Percentiles rank a stretch among this genome's conserved stretches.
phyloP scores from a whole-genome alignment of 2,888 invertebrate genomes.

The Heliconius charithonia region DNA sequence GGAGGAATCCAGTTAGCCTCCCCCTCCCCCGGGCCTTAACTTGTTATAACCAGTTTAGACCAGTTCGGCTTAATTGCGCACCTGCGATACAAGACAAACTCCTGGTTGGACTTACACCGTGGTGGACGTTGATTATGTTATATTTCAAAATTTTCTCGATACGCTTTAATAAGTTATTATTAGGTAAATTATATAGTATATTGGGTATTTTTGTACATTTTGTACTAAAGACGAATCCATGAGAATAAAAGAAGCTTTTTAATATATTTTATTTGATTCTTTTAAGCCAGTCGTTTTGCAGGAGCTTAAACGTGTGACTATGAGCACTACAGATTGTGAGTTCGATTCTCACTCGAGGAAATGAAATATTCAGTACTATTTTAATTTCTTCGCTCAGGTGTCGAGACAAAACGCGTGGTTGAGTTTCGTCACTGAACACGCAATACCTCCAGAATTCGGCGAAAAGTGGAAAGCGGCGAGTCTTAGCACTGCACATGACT shows the following conservation, averaged over 20 bases:
- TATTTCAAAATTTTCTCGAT: neutral
- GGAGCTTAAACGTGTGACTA: no score
- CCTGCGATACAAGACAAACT: conserved; percentile 77
- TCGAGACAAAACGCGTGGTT: no score
- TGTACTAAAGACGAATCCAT: neutral
- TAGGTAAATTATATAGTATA: neutral
- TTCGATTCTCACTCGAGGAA: no score
- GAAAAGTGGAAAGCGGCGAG: no score
- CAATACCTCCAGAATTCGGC: no score
- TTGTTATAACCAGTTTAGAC: conserved; percentile 81
- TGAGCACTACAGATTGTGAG: no score
- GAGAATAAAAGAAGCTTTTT: neutral
- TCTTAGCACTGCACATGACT: no score
- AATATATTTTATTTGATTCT: neutral
- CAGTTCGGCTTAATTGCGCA: conserved; percentile 76
- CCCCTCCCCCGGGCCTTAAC: conserved; percentile 66
- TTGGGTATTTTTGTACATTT: neutral
- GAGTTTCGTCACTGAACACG: no score
- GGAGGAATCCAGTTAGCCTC: conserved; percentile 79
- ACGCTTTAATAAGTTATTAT: neutral
- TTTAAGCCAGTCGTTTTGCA: no score
- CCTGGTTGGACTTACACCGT: conserved; percentile 61
- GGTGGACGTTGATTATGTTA: conserved; percentile 3
- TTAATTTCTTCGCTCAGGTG: no score
- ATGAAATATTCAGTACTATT: no score